Evolutionary conservation across 2,113 vertebrate species (phyloP), one percentile per base, ranked within the genome.

Genomic region (Diphyllodes magnificus): DNA sequence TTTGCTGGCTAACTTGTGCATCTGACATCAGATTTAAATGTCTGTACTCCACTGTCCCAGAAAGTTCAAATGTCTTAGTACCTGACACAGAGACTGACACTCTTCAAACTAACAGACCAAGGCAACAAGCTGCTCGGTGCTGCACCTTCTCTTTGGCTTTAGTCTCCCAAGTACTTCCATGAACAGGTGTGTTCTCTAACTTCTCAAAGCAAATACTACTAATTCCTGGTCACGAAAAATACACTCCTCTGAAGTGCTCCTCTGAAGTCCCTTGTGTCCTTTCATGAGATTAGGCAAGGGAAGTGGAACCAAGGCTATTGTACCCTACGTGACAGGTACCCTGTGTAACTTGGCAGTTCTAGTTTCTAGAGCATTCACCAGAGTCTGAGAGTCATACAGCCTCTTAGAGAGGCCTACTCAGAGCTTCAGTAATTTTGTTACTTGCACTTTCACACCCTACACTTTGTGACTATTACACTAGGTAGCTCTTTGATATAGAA

Each of bases 231-330:
- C 82, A 64, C 13, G 63, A 53, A 90, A 92, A 68, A 63, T 4
- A 47, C 19, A 19, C 0, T n/a, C n/a, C n/a, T n/a, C n/a, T n/a
- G n/a, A n/a, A n/a, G 4, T 2, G 20, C 5, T 65, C 17, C 45
- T 69, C 76, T 64, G 8, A 75, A 63, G 54, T 64, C 4, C 15
- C 25, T 7, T 53, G 28, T 24, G 20, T 3, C 51, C 21, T 54
- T 63, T 33, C 12, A 10, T 2, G 6, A 59, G 21, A 59, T n/a
- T 2, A 71, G 13, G 40, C 33, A 18, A 81, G 42, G 50, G n/a
- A 75, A 64, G 42, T 37, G 37, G 76, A 72, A 73, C 11, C 22
- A 11, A 5, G 15, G 44, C 21, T 65, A 7, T 0, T 11, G 19
- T 11, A 18, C 22, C 11, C 37, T 13, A 3, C 8, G 37, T 13